Percentiles rank a stretch among this genome's conserved stretches.
These are phyloP conservation scores for Dryadula phaetusa DNA, from an alignment of 2,888 invertebrate genomes.

Conservation along the genomic window DNA sequence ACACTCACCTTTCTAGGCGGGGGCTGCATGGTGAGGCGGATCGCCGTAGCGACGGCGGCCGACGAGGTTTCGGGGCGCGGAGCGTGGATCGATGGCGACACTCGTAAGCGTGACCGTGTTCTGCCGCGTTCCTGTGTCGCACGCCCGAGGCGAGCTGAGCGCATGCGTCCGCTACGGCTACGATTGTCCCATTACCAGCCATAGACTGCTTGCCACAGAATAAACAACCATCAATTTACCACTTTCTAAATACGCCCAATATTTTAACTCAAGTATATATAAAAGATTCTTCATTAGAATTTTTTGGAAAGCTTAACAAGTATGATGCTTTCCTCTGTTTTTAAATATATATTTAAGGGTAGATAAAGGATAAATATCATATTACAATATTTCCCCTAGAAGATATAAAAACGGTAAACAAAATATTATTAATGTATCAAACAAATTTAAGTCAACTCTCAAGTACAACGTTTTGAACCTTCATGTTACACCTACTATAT, in stretches of 20 bases:
- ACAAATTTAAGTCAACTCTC: no score
- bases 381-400: no score
- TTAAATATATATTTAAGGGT: no score
- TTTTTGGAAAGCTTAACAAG: no score
- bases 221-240: slow-evolving; percentile 34
- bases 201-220: slow-evolving; percentile 44
- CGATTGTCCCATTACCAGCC: slow-evolving; percentile 40
- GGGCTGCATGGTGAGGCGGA: slow-evolving; percentile 88
- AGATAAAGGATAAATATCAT: no score
- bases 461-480: no score
- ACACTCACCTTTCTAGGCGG: slow-evolving; percentile 92
- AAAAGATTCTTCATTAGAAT: no score
- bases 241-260: background rate
- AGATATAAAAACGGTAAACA: no score
- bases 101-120: slow-evolving; percentile 60
- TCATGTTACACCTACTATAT: no score
- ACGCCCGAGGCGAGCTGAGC: slow-evolving; percentile 51
- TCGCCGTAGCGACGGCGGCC: slow-evolving; percentile 53
- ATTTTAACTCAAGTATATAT: background rate
- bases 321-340: no score
- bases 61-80: slow-evolving; percentile 44
- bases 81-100: slow-evolving; percentile 59
- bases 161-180: slow-evolving; percentile 48
- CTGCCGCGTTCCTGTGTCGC: slow-evolving; percentile 57
- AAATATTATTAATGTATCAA: no score